A percentile compares a stretch with the other conserved stretches of the same genome.
phyloP scores from a whole-genome alignment of 92 coral and sea anemone genomes.

The Porites divaricata region DNA sequence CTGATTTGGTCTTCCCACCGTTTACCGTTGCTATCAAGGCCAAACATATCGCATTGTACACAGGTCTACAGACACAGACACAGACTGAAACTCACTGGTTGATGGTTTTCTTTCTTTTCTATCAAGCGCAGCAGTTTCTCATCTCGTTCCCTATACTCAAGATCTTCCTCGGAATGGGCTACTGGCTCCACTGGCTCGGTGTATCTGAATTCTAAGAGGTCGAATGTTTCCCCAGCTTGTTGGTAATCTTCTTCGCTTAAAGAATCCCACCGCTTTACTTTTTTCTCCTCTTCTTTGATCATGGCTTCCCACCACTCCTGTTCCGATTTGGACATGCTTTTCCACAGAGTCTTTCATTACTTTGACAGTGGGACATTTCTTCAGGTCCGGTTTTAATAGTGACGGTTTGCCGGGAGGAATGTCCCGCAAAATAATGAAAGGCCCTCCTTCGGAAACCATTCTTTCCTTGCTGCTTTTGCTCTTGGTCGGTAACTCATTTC shows the following conservation, averaged over 20 bases:
- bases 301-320: conserved; percentile 18
- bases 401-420: conserved; percentile 26
- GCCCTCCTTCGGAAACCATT: conserved; percentile 52
- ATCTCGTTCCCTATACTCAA: conserved; percentile 11
- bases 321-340: conserved; percentile 43
- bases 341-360: neutral
- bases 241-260: conserved; percentile 23
- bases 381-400: conserved; percentile 33
- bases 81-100: conserved; percentile 29
- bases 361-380: conserved; percentile 43
- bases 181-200: conserved; percentile 19
- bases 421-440: conserved; percentile 8
- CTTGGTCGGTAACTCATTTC: conserved; percentile 62
- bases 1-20: no score
- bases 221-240: conserved; percentile 26
- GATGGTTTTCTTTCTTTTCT: conserved; percentile 20
- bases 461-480: conserved; percentile 49
- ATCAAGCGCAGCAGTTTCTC: conserved; percentile 9
- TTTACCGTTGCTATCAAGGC: no score
- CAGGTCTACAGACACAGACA: no score
- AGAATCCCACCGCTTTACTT: conserved; percentile 14
- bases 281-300: conserved; percentile 12
- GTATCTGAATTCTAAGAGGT: conserved; percentile 11
- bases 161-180: neutral
- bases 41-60: no score